Percentiles rank a stretch among this genome's conserved stretches.
Evolutionary conservation across 1,140 invertebrate species (phyloP).

Genomic region (Coptotermes formosanus): DNA sequence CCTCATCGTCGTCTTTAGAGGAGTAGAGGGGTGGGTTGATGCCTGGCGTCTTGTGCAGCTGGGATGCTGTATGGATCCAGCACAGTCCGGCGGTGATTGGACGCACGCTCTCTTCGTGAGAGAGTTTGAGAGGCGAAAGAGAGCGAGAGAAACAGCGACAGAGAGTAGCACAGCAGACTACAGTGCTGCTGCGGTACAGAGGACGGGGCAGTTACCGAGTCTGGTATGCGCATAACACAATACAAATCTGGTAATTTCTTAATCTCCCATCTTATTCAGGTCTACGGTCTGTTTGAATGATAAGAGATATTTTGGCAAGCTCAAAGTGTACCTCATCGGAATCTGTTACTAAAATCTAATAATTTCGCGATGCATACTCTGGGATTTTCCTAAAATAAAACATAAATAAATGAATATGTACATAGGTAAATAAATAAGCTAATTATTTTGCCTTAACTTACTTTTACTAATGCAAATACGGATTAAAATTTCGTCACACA

Average conservation of each 20-base stretch:
- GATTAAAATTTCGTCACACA: no score
- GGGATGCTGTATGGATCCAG: constrained; percentile 13
- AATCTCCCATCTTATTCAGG: neutral
- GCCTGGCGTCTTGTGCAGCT: constrained; percentile 6
- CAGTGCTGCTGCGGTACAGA: neutral
- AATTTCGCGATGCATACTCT: no score
- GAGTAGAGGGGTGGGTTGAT: constrained; percentile 8
- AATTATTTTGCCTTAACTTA: no score
- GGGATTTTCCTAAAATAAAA: no score
- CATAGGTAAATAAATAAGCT: neutral
- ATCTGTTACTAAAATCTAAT: neutral
- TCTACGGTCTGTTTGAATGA: neutral
- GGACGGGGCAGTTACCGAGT: neutral
- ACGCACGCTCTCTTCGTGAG: neutral
- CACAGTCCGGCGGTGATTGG: constrained; percentile 1
- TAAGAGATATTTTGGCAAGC: neutral
- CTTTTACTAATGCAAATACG: no score
- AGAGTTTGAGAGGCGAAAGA: neutral
- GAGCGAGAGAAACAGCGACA: neutral
- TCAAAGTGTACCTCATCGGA: neutral
- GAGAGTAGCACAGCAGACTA: no score
- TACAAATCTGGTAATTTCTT: neutral
- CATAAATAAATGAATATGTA: no score
- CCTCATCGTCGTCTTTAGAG: constrained; percentile 1
- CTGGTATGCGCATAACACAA: neutral